Conservation (phyloP, 2,113 vertebrate species). For the Corvus moneduloides region DNA sequence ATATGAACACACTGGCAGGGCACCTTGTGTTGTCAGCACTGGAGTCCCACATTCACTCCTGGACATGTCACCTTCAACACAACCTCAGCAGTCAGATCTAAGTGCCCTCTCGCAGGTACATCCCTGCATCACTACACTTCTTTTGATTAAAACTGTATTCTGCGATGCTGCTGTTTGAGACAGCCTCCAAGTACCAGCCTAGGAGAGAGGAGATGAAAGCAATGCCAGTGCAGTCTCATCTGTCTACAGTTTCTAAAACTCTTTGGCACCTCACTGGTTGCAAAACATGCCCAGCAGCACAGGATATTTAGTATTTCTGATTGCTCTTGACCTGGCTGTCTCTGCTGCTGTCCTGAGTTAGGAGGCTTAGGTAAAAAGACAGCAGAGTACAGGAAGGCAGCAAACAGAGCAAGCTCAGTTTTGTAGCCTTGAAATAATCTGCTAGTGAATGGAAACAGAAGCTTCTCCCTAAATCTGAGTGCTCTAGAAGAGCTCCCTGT, state of each 20-base stretch:
- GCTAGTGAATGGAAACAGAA: conserved; percentile 4
- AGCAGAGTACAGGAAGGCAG: not conserved
- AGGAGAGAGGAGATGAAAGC: not conserved
- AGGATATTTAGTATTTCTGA: conserved; percentile 50
- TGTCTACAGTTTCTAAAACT: conserved; percentile 12
- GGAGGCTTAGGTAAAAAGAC: conserved; percentile 26
- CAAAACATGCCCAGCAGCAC: conserved; percentile 13
- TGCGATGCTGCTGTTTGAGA: not conserved
- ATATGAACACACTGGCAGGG: not conserved
- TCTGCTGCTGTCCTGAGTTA: conserved; percentile 20
- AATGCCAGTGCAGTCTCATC: not conserved
- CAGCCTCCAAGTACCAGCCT: not conserved
- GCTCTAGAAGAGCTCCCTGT: conserved; percentile 16
- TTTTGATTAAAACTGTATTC: not conserved
- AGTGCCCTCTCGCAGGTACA: not conserved
- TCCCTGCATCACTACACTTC: not conserved
- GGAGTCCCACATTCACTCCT: not conserved
- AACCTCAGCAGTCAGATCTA: not conserved
- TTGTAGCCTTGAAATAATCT: conserved; percentile 22
- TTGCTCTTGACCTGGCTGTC: conserved; percentile 31
- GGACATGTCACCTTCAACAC: not conserved
- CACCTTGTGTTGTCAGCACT: not conserved
- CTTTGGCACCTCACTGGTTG: not conserved
- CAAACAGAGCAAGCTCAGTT: not conserved
- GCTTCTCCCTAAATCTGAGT: conserved; percentile 17